Conservation (phyloP, 2,113 vertebrate species). For the Puffinus mauretanicus region DNA sequence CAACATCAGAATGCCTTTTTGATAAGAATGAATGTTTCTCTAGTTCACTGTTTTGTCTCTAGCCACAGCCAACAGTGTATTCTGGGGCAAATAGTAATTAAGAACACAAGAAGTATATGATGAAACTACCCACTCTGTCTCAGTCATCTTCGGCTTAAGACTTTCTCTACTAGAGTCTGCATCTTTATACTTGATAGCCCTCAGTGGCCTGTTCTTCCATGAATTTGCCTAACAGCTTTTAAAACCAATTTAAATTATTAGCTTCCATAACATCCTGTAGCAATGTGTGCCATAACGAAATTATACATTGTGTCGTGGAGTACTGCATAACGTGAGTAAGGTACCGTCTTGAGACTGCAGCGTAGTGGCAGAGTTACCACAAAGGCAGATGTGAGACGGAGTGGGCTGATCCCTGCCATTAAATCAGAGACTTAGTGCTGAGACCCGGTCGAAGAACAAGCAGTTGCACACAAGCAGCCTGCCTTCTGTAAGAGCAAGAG, state of each 20-base stretch:
- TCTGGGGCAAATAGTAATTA: neutral
- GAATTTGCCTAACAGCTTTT: neutral
- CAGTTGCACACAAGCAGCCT: neutral
- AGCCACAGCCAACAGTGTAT: neutral
- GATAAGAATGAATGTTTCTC: neutral
- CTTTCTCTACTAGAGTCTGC: neutral
- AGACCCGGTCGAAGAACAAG: neutral
- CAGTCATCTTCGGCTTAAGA: neutral
- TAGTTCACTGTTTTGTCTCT: neutral
- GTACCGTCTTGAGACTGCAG: neutral
- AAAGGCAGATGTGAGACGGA: neutral
- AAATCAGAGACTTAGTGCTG: neutral
- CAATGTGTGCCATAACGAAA: neutral
- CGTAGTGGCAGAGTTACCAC: neutral
- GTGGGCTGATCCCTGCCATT: neutral
- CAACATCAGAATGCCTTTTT: neutral
- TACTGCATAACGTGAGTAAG: neutral
- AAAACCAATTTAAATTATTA: neutral
- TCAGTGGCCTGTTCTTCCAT: neutral
- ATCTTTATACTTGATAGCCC: neutral
- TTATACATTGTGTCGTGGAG: neutral
- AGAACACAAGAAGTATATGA: neutral
- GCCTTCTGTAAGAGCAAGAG: neutral
- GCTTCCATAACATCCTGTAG: neutral
- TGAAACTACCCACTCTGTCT: neutral